These are phyloP conservation scores for Marisa cornuarietis DNA, from an alignment of 1,140 invertebrate species.

Conservation along the genomic window DNA sequence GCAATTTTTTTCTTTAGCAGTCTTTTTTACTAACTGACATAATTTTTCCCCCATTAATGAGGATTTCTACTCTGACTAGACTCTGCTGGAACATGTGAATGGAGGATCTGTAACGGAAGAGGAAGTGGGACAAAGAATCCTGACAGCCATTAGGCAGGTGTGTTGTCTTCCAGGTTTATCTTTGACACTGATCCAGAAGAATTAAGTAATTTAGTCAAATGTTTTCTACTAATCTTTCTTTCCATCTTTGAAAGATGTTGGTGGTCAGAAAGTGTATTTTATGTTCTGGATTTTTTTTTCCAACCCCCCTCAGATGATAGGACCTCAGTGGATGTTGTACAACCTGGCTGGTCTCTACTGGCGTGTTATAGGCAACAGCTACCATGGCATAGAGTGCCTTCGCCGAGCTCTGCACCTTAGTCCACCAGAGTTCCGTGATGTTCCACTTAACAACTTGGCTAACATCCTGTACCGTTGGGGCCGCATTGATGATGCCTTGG, in stretches of 20 bases:
- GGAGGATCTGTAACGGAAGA: constrained; percentile 70
- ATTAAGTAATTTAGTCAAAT: not conserved
- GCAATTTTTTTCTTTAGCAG: not conserved
- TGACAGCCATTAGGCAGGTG: constrained; percentile 76
- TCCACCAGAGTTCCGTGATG: constrained; percentile 79
- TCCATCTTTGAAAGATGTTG: not conserved
- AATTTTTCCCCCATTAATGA: not conserved
- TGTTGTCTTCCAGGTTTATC: constrained; percentile 26
- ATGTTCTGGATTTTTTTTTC: constrained; percentile 17
- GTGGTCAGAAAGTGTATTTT: not conserved
- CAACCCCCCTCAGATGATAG: constrained; percentile 70
- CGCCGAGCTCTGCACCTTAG: constrained; percentile 80
- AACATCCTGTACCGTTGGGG: constrained; percentile 78
- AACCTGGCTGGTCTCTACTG: constrained; percentile 87
- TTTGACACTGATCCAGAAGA: constrained; percentile 55
- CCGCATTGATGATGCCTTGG: constrained; percentile 78
- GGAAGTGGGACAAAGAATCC: constrained; percentile 80
- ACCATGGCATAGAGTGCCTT: constrained; percentile 83
- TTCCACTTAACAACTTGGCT: constrained; percentile 82
- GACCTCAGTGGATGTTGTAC: constrained; percentile 82
- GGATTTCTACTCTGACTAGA: constrained; percentile 45
- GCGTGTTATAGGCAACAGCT: constrained; percentile 81
- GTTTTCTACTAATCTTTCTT: not conserved
- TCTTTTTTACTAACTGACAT: not conserved
- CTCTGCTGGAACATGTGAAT: constrained; percentile 72